Conservation (phyloP, 2,113 vertebrate genomes). For the Natator depressus region DNA sequence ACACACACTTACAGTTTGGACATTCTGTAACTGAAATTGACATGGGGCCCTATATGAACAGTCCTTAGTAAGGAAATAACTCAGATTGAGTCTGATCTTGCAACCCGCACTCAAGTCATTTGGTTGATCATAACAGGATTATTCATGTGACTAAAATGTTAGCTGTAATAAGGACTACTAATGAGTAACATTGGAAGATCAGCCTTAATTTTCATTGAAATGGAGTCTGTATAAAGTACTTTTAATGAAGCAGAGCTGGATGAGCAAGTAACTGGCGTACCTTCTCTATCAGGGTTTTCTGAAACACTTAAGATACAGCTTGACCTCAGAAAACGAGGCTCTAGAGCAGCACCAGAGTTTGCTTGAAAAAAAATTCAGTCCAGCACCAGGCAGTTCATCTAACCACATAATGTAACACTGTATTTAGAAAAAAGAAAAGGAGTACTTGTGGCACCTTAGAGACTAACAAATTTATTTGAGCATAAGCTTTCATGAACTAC, state of each 20-base stretch:
- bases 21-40: not conserved
- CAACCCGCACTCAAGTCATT: not conserved
- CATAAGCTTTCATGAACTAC: no score
- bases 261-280: not conserved
- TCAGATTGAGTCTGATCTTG: not conserved
- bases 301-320: not conserved
- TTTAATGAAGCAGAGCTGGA: not conserved
- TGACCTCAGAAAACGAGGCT: not conserved
- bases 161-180: not conserved
- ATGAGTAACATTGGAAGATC: not conserved
- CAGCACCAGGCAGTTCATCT: not conserved
- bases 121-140: not conserved
- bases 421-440: not conserved
- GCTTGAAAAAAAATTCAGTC: not conserved
- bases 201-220: not conserved
- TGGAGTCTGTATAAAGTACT: not conserved
- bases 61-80: not conserved
- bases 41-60: not conserved
- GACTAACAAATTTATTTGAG: no score
- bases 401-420: not conserved
- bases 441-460: no score
- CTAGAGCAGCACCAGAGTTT: not conserved
- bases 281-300: not conserved
- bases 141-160: not conserved
- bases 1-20: not conserved